Percentiles rank a stretch among this genome's conserved stretches.
Conservation (phyloP, 2,888 invertebrate genomes). For the Salticus scenicus region DNA sequence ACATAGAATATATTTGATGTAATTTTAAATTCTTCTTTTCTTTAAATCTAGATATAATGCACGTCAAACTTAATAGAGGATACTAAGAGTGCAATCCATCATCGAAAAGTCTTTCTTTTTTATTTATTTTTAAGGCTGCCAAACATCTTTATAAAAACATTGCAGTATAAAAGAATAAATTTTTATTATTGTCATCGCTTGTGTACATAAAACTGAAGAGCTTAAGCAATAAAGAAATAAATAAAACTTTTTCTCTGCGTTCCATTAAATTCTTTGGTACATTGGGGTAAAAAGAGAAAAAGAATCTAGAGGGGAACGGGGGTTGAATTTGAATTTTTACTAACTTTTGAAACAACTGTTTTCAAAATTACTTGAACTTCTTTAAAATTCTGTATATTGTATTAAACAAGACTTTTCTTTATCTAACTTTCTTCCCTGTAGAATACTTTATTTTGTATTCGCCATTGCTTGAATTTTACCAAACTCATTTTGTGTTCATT, state of each 20-base stretch:
- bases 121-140: not conserved
- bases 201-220: not conserved
- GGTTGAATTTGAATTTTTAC: slow-evolving; percentile 1
- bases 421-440: not conserved
- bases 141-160: not conserved
- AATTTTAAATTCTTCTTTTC: too few species aligned
- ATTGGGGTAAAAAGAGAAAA: not conserved
- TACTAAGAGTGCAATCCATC: too few species aligned
- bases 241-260: not conserved
- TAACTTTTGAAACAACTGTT: not conserved
- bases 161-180: not conserved
- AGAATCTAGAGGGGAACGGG: not conserved
- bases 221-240: not conserved
- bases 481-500: not conserved
- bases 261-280: not conserved
- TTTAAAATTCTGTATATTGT: not conserved
- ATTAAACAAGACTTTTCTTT: not conserved
- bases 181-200: not conserved
- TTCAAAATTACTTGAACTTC: not conserved
- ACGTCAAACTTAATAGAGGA: too few species aligned
- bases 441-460: not conserved
- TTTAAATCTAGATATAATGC: too few species aligned
- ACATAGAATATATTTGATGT: too few species aligned
- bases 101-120: too few species aligned
- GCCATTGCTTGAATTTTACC: not conserved